Base-by-base conservation (phyloP, 2,888 invertebrate species). In the Thumatha senex region DNA sequence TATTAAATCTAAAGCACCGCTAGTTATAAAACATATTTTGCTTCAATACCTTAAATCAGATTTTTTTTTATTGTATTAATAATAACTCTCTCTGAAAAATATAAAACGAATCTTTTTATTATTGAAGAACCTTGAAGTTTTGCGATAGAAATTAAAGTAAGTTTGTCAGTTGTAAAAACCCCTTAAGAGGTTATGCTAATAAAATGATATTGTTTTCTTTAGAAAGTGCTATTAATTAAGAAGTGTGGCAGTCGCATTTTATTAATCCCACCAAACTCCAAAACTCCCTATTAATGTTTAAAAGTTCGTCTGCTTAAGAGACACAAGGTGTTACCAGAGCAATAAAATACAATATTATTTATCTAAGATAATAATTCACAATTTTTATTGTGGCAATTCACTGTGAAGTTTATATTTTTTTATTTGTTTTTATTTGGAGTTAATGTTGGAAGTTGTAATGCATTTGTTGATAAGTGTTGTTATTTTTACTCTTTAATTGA, bases 161-260 rank as follows among this genome's bases (percentile, higher is more conserved):
- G 18, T 24, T 24, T 5, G 18, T 24, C 18, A 24, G 62, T 60
- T 77, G 69, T 72, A 59, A 51, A 72, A 29, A 30, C 59, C 41
- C 50, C 67, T 46, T 66, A 68, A 72, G 54, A 75, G 70, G 78
- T 78, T 86, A 87, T 89, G 89, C 85, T 84, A 89, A 89, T 89
- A 89, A 87, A 89, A 87, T 90, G 86, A 87, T 90, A 91, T 89
- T 89, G 90, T 91, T 89, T 90, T 90, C 89, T 90, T 91, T 82
- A 82, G 76, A 82, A 91, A 90, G 80, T 89, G 81, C 90, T 86
- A 90, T 91, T 90, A 89, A 91, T 90, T 91, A 89, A 82, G 89
- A 82, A 85, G 78, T 82, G 82, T 80, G 88, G 85, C 89, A 85
- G 81, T 67, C 70, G 70, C 83, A 86, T 89, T 90, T 86, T 85